A percentile compares a stretch with the other conserved stretches of the same genome.
These are phyloP conservation scores for Penaeus japonicus DNA, from an alignment of 1,140 invertebrate genomes.

Conservation along the genomic window DNA sequence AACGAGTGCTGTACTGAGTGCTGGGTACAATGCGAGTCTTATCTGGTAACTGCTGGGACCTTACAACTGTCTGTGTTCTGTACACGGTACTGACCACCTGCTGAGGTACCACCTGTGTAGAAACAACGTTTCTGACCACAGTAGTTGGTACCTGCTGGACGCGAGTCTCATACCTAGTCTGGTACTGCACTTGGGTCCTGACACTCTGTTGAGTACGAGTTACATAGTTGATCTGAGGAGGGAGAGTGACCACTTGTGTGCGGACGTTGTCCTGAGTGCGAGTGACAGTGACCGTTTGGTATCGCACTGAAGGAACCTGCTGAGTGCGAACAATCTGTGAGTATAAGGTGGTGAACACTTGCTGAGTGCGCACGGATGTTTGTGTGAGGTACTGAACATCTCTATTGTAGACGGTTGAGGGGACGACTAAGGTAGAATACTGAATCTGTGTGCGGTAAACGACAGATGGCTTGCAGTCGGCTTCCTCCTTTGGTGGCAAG, in stretches of 20 bases:
- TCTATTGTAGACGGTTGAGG: conserved; percentile 37
- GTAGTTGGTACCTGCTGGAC: conserved; percentile 43
- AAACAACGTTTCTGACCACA: conserved; percentile 30
- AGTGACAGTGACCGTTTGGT: conserved; percentile 28
- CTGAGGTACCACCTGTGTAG: conserved; percentile 49
- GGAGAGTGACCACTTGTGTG: conserved; percentile 35
- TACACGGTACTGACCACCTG: conserved; percentile 47
- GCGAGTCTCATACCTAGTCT: conserved; percentile 33
- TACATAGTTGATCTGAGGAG: conserved; percentile 42
- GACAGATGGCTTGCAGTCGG: conserved; percentile 13
- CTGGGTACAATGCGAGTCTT: conserved; percentile 30
- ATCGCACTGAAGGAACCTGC: conserved; percentile 20
- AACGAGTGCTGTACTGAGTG: conserved; percentile 49
- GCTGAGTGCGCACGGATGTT: conserved; percentile 11
- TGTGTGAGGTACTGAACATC: conserved; percentile 19
- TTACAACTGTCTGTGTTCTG: conserved; percentile 36
- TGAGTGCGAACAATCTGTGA: conserved; percentile 28
- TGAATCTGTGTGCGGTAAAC: conserved; percentile 18
- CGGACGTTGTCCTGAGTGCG: conserved; percentile 28
- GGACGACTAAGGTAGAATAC: conserved; percentile 29
- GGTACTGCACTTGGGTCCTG: conserved; percentile 31
- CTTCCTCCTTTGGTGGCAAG: conserved; percentile 30
- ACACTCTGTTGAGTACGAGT: conserved; percentile 32
- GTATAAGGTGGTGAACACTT: conserved; percentile 44
- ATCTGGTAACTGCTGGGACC: conserved; percentile 40